These are phyloP conservation scores for Vipera ursinii DNA, from an alignment of 2,797 vertebrate species.

Conservation along the genomic window DNA sequence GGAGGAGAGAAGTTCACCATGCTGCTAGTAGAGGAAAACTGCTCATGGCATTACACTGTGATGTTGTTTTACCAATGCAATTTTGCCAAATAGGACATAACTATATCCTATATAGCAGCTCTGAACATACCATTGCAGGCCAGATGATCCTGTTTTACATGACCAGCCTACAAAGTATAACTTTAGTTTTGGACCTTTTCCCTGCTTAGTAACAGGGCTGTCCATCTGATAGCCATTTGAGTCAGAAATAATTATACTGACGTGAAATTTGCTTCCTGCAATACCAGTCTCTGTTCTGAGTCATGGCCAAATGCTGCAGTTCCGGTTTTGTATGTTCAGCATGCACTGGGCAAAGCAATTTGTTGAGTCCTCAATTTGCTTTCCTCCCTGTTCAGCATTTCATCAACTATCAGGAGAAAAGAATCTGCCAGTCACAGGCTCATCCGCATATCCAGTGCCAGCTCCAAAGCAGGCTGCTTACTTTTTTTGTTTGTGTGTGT, in stretches of 20 bases:
- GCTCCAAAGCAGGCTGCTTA: background rate
- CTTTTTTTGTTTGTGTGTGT: background rate
- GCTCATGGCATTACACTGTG: too few species aligned
- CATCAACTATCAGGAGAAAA: background rate
- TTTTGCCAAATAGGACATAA: background rate
- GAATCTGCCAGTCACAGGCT: background rate
- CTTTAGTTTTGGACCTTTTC: background rate
- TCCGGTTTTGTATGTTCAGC: background rate
- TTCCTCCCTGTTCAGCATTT: background rate
- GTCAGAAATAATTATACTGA: background rate
- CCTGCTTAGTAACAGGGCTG: background rate
- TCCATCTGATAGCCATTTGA: background rate
- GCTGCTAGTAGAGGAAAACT: background rate
- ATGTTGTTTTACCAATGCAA: background rate
- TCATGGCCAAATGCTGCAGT: background rate
- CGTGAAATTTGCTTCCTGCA: background rate
- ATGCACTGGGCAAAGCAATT: background rate
- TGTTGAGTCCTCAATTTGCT: background rate
- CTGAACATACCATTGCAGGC: background rate
- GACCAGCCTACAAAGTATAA: background rate
- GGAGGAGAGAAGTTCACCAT: background rate
- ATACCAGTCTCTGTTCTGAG: background rate
- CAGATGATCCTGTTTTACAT: background rate
- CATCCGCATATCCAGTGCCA: background rate
- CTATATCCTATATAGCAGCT: background rate